Percentiles rank a stretch among this genome's conserved stretches.
These are phyloP conservation scores for Drosophila mimica DNA, from an alignment of 2,888 invertebrate genomes.

Conservation along the genomic window DNA sequence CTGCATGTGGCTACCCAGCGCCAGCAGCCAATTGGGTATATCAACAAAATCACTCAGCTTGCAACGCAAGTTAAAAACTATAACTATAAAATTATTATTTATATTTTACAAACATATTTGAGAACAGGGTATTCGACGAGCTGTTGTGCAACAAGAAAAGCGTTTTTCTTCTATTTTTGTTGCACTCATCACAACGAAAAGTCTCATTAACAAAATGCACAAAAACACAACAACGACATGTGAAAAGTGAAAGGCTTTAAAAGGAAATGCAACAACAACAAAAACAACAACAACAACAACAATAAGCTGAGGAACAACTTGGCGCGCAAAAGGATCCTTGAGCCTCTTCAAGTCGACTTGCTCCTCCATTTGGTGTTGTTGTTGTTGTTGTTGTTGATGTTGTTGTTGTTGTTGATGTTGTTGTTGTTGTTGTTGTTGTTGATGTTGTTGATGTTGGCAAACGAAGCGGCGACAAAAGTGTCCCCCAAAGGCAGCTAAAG, in stretches of 20 bases:
- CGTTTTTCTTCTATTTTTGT: slow-evolving; percentile 27
- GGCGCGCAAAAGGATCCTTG: slow-evolving; percentile 54
- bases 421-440: slow-evolving; percentile 16
- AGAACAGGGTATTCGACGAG: slow-evolving; percentile 7
- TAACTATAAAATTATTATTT: too few relatives aligned
- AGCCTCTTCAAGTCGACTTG: slow-evolving; percentile 51
- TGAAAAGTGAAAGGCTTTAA: slow-evolving; percentile 35
- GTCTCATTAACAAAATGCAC: slow-evolving; percentile 66
- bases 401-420: slow-evolving; percentile 33
- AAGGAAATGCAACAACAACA: slow-evolving; percentile 27
- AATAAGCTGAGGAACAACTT: slow-evolving; percentile 37
- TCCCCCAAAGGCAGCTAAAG: slow-evolving; percentile 22
- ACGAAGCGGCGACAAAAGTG: slow-evolving; percentile 47
- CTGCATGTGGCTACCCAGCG: slow-evolving; percentile 13
- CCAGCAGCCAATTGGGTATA: neutral
- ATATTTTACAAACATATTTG: too few relatives aligned
- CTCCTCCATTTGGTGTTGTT: slow-evolving; percentile 23
- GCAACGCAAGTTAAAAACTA: neutral
- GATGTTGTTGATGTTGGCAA: slow-evolving; percentile 29
- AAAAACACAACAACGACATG: slow-evolving; percentile 38
- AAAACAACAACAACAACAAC: slow-evolving; percentile 22
- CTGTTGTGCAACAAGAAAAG: neutral
- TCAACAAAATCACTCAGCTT: neutral
- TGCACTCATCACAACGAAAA: slow-evolving; percentile 39
- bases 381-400: slow-evolving; percentile 14